Conservation (phyloP, 2,888 invertebrate genomes). For the Troides oblongomaculatus region DNA sequence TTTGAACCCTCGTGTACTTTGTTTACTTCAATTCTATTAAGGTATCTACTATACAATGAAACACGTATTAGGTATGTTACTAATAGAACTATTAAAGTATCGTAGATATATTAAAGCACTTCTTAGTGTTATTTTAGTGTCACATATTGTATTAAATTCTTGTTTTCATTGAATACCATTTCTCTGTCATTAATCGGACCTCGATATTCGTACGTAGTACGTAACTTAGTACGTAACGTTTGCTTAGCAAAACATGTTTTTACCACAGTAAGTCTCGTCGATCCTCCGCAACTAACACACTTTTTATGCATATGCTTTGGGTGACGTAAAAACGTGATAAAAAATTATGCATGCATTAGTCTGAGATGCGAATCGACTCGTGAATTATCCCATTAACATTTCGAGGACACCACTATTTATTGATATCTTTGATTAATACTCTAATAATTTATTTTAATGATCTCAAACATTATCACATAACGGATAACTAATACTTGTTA, state of each 20-base stretch:
- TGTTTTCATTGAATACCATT: neutral
- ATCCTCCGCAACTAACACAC: neutral
- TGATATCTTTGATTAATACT: neutral
- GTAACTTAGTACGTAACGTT: too few relatives aligned
- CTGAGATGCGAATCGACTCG: neutral
- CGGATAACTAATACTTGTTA: neutral
- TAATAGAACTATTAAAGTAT: too few relatives aligned
- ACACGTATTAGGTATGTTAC: neutral
- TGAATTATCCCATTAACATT: neutral
- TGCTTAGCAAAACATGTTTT: neutral
- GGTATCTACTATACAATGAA: neutral
- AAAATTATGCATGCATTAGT: neutral
- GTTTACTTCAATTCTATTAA: neutral
- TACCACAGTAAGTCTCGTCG: neutral
- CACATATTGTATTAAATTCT: neutral
- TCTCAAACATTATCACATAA: neutral
- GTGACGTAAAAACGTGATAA: neutral
- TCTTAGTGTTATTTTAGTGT: too few relatives aligned
- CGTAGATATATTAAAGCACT: too few relatives aligned
- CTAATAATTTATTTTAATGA: neutral
- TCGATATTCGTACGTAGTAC: too few relatives aligned
- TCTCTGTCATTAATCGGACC: neutral
- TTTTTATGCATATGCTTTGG: neutral
- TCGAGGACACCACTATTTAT: neutral
- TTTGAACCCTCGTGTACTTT: neutral